Evolutionary conservation across 2,113 vertebrate genomes (phyloP), one percentile per base, ranked within the genome.

Genomic region (Spheniscus mendiculus): DNA sequence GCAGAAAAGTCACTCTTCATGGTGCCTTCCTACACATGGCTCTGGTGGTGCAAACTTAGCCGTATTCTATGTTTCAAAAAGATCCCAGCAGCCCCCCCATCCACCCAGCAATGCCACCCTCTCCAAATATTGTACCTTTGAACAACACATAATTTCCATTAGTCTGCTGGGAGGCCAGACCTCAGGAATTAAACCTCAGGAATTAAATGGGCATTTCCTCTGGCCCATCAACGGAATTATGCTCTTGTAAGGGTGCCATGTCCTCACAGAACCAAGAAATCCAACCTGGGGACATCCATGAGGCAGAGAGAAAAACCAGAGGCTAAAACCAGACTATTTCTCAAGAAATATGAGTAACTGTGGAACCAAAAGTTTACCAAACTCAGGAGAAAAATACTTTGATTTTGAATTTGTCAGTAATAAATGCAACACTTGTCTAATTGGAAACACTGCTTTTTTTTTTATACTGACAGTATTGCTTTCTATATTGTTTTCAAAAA

Each of bases 91-190:
- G 10, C 6, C 27, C 15, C 6, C 6, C 25, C 38, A 50, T 8
- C 32, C 4, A 7, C 29, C 15, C 59, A 87, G 49, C 22, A 69
- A 7, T 0, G 1, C 11, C 3, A 1, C 8, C 12, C 4, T 65
- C 65, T 44, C 29, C 56, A 50, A 36, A 17, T 29, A 19, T 2
- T 78, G 15, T 3, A 23, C 6, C 10, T 87, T 62, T 55, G n/a
- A 72, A 40, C 6, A 26, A 5, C 59, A 49, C 1, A 1, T 7
- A 7, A 53, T 63, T 71, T 79, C 63, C 27, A 25, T 44, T 30
- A 58, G 15, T 44, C 30, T 82, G 34, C 38, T 87, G 61, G 15
- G 42, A 92, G 30, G 7, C 30, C 52, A 83, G 27, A 50, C 22
- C 47, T 86, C 71, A 55, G 74, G 32, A 87, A 56, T 1, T 52